Percentiles rank a stretch among this genome's conserved stretches.
phyloP scores from a whole-genome alignment of 2,113 vertebrate species.

The Nothocercus julius region DNA sequence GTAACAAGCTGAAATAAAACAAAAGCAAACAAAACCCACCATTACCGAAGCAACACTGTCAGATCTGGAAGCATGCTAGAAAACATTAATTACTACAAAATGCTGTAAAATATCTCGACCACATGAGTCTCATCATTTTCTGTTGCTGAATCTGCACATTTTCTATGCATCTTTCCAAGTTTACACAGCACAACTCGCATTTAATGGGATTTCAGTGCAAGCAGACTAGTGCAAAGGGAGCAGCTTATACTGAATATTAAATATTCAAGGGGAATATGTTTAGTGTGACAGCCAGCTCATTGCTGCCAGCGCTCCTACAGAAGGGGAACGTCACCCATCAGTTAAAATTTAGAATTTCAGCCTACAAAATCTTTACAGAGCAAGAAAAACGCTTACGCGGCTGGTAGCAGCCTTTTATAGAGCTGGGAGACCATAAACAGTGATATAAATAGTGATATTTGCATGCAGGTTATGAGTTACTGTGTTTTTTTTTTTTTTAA shows the following conservation, averaged over 20 bases:
- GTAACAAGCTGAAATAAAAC: not conserved
- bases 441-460: not conserved
- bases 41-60: not conserved
- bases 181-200: not conserved
- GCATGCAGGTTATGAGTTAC: not conserved
- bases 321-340: not conserved
- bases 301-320: not conserved
- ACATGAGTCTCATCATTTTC: not conserved
- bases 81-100: not conserved
- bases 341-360: not conserved
- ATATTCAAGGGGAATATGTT: too few species aligned
- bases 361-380: not conserved
- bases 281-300: not conserved
- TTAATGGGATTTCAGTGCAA: not conserved
- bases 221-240: not conserved
- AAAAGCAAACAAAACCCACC: not conserved
- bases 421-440: not conserved
- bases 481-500: not conserved
- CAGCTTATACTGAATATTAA: not conserved
- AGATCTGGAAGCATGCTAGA: not conserved
- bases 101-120: not conserved
- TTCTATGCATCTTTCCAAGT: accelerated
- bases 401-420: not conserved
- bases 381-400: accelerated
- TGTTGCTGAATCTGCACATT: not conserved